phyloP scores from a whole-genome alignment of 2,888 invertebrate genomes.

The Temnothorax unifasciatus region DNA sequence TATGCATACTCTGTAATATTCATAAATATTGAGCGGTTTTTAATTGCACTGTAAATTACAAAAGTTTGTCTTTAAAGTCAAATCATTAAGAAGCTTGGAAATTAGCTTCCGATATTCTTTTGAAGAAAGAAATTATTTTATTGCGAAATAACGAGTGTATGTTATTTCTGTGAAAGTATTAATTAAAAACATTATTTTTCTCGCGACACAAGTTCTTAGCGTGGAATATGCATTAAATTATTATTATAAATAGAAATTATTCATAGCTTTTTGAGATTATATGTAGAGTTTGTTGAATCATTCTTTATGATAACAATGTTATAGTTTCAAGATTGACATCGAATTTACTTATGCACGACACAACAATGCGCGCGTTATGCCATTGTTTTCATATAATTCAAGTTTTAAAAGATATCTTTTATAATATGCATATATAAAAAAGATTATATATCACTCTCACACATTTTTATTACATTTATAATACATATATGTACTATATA shows the following conservation, averaged over 20 bases:
- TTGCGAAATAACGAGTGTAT: background rate
- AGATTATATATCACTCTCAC: background rate
- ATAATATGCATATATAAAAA: background rate
- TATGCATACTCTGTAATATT: background rate
- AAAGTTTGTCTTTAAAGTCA: background rate
- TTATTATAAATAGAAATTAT: background rate
- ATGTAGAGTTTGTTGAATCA: background rate
- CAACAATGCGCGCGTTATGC: too few species aligned
- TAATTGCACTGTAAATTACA: background rate
- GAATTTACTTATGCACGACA: background rate
- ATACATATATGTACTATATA: background rate
- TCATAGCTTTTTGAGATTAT: background rate
- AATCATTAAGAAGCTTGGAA: background rate
- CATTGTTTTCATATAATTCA: background rate
- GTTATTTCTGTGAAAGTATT: background rate
- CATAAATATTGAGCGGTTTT: conserved; percentile 19
- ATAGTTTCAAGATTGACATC: background rate
- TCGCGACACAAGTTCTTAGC: background rate
- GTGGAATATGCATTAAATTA: background rate
- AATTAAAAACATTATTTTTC: background rate
- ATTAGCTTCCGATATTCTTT: background rate
- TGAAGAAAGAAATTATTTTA: background rate
- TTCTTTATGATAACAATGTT: background rate
- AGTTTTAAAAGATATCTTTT: background rate
- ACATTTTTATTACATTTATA: background rate